Base-by-base conservation (phyloP, 2,888 invertebrate species). In the Lithosia quadra region DNA sequence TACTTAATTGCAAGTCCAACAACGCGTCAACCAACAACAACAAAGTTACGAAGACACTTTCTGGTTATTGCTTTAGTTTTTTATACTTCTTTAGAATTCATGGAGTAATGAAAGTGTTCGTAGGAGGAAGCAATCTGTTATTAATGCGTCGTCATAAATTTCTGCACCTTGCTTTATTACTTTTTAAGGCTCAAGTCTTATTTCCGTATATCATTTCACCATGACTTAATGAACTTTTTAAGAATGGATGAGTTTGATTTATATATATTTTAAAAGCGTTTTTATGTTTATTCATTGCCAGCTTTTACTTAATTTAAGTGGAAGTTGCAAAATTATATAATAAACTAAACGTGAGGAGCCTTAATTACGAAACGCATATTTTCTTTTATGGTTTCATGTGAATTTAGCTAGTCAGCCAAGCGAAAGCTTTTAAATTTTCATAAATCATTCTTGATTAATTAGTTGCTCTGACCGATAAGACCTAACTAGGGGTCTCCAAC, bases 121-220 rank as follows among this genome's bases (percentile, higher is more conserved):
- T 49, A 49, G n/a, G 49, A 49, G 49, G n/a, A 49, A 49, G n/a
- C 49, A 49, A n/a, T 49, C 49, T n/a, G n/a, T 49, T 49, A 49
- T n/a, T 49, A 49, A 49, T 49, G n/a, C n/a, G 49, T 8, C n/a
- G n/a, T 49, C n/a, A 9, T 49, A 49, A 49, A 49, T n/a, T n/a
- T 43, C 8, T 0, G 9, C 8, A n/a, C 9, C 49, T 49, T n/a
- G n/a, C 8, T 49, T n/a, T n/a, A n/a, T 18, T 43, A 43, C n/a
- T 49, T 49, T 49, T 28, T 28, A 28, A 28, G 5, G 28, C 28
- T 28, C 5, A 49, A 49, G n/a, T 18, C 43, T 49, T 49, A 49
- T 43, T 18, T 43, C 18, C 18, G 43, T 43, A 5, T 8, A 5
- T 5, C 18, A 43, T 43, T 43, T 43, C 43, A 43, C 43, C 7